phyloP scores from a whole-genome alignment of 2,888 invertebrate genomes.

The Agonum fuliginosum region DNA sequence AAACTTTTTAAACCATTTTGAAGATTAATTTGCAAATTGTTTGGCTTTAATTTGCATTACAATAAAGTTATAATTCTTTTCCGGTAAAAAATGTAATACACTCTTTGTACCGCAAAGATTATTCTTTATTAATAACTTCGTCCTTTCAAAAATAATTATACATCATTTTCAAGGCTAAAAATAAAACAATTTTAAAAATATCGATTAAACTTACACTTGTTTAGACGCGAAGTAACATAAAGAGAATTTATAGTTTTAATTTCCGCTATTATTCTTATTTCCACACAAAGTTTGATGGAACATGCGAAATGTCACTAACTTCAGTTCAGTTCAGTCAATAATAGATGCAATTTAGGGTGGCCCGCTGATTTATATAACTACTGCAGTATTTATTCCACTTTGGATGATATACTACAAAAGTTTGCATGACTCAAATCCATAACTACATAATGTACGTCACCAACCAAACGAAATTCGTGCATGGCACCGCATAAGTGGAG shows the following conservation, averaged over 20 bases:
- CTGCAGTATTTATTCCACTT: constrained; percentile 25
- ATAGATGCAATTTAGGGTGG: constrained; percentile 26
- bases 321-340: constrained; percentile 5
- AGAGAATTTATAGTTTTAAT: constrained; percentile 38
- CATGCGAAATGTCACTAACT: constrained; percentile 31
- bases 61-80: constrained; percentile 10
- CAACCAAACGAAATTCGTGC: constrained; percentile 43
- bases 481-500: constrained; percentile 6
- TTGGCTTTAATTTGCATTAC: constrained; percentile 20
- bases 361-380: constrained; percentile 35
- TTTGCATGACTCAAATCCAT: constrained; percentile 47
- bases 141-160: constrained; percentile 2
- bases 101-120: not conserved
- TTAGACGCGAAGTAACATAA: not conserved
- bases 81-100: not conserved
- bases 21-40: constrained; percentile 1
- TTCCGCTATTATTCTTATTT: constrained; percentile 20
- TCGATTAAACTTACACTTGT: constrained; percentile 24
- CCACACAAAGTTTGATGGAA: constrained; percentile 41
- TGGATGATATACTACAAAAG: constrained; percentile 30
- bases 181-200: constrained; percentile 26
- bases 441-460: constrained; percentile 50
- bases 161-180: not conserved
- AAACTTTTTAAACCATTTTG: not conserved
- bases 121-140: constrained; percentile 4